These are phyloP conservation scores for Nomada lathburiana DNA, from an alignment of 2,888 invertebrate genomes.

Conservation along the genomic window DNA sequence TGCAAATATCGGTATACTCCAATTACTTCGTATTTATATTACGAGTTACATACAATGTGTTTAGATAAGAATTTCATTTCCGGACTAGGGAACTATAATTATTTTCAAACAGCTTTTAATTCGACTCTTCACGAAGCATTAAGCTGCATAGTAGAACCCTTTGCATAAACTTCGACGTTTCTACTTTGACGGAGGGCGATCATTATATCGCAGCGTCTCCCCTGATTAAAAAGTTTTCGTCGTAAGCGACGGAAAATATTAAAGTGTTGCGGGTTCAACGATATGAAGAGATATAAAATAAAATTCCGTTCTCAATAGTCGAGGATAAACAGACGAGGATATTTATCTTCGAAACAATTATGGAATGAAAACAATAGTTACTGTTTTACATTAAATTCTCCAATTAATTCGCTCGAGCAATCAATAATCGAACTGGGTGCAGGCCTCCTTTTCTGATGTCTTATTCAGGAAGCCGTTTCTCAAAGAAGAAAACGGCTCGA, in stretches of 20 bases:
- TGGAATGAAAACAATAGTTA: no score
- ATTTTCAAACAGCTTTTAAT: conserved; percentile 9
- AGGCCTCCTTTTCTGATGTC: background rate
- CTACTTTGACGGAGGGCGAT: background rate
- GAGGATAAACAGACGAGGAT: no score
- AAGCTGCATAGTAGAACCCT: background rate
- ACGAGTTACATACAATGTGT: no score
- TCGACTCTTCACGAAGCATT: background rate
- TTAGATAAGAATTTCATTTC: background rate
- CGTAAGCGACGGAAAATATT: no score
- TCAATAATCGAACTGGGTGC: background rate
- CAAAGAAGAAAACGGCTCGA: background rate
- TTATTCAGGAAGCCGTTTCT: background rate
- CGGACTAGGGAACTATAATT: conserved; percentile 21
- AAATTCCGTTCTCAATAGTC: no score
- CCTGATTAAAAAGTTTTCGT: no score
- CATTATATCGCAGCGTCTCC: background rate
- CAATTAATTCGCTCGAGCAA: background rate
- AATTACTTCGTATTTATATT: no score
- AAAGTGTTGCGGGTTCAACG: no score
- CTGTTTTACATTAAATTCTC: background rate
- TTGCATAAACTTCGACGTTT: background rate
- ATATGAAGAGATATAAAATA: no score
- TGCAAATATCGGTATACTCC: no score
- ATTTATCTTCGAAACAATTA: no score